Evolutionary conservation across 2,797 vertebrate species (phyloP), one percentile per base, ranked within the genome.

Genomic region (Jordanella pulchra): DNA sequence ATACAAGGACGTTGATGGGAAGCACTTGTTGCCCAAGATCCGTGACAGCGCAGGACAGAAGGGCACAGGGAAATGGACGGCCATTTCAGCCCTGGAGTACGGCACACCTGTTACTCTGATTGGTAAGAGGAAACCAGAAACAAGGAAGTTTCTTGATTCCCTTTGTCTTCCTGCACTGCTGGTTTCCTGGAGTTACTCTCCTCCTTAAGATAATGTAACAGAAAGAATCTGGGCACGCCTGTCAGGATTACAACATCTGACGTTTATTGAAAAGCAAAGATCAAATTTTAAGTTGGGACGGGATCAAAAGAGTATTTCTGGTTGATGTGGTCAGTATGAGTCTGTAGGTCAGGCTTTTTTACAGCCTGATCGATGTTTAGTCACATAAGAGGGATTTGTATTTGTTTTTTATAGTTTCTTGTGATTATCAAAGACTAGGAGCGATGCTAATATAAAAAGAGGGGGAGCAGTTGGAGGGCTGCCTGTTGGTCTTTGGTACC

Each of bases 11-110:
- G 35, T 87, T 0, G 96, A 97, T 4, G 95, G 96, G 47, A 89
- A 88, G 44, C 94, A 94, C 67, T 94, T 99, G 79, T 93, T 99
- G 74, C 97, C 97, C 14, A 97, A 99, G 91, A 99, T 99, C 88
- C 93, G 91, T 28, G 98, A 99, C 92, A 97, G 97, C 0, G 98
- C 98, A 0, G 98, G 98, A n/a, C 98, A 99, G 78, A 99, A 99
- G 68, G 98, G 98, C 79, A 99, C 98, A 0, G 98, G 98, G 27
- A 99, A 99, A 91, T 99, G 98, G 98, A 99, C 98, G 0, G 98
- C 97, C 32, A 97, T 99, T 82, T 97, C 98, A 0, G 96, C 98
- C 44, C 93, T 99, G 91, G 98, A 99, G 18, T 98, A 96, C 0
- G 98, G 98, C 32, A 94, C 97, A 0, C 98, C 98, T 0, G 98